A percentile compares a stretch with the other conserved stretches of the same genome.
Conservation (phyloP, 2,888 invertebrate genomes). For the Ophion costatus region DNA sequence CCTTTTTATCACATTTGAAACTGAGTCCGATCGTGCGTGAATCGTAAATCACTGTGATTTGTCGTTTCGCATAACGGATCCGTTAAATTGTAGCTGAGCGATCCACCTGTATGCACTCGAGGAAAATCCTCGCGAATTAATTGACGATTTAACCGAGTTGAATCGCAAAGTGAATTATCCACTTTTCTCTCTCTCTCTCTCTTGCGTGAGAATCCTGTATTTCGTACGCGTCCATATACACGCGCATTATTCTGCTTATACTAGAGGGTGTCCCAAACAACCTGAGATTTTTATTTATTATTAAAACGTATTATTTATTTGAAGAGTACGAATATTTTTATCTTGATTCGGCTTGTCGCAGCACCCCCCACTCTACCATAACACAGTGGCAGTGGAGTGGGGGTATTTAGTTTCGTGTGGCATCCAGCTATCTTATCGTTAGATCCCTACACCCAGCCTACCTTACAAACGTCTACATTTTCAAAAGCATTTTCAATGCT, state of each 20-base stretch:
- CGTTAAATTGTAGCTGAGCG: slow-evolving; percentile 37
- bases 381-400: too few species aligned
- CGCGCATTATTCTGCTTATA: not conserved
- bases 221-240: not conserved
- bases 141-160: slow-evolving; percentile 14
- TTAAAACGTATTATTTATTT: too few species aligned
- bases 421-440: too few species aligned
- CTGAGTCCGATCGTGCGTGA: slow-evolving; percentile 5
- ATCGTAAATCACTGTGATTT: slow-evolving; percentile 59
- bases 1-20: slow-evolving; percentile 29
- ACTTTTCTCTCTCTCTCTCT: not conserved
- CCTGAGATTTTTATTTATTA: too few species aligned
- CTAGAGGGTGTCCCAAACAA: not conserved
- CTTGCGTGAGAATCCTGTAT: not conserved
- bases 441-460: too few species aligned
- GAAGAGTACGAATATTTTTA: too few species aligned
- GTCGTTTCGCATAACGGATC: slow-evolving; percentile 51
- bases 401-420: too few species aligned
- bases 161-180: slow-evolving; percentile 16
- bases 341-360: too few species aligned
- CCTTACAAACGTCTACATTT: too few species aligned
- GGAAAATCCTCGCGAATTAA: slow-evolving; percentile 33
- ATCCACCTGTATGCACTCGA: slow-evolving; percentile 1
- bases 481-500: too few species aligned
- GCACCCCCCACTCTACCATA: too few species aligned